phyloP scores from a whole-genome alignment of 2,113 vertebrate genomes.

The Aptenodytes forsteri region DNA sequence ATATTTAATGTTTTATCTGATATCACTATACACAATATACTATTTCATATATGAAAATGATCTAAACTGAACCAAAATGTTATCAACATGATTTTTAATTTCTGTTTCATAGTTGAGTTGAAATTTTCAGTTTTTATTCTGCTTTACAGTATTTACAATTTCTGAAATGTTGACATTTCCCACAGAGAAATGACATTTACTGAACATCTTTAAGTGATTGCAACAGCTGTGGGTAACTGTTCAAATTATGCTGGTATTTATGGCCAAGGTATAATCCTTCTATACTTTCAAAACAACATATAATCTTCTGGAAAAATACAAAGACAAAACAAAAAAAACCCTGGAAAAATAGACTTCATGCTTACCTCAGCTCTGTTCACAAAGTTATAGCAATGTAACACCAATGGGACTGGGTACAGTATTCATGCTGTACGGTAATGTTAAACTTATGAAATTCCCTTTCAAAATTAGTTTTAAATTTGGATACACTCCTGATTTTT shows the following conservation, averaged over 20 bases:
- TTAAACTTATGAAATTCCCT: neutral
- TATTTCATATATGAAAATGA: neutral
- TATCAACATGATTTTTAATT: neutral
- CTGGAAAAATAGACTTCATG: neutral
- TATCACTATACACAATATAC: neutral
- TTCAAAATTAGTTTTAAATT: neutral
- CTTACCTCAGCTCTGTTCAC: neutral
- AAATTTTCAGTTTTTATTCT: neutral
- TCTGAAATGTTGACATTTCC: neutral
- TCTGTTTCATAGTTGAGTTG: neutral
- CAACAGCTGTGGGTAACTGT: neutral
- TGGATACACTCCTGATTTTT: neutral
- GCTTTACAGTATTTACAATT: neutral
- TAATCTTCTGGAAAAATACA: neutral
- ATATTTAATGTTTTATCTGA: neutral
- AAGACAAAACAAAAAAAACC: neutral
- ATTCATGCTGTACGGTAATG: neutral
- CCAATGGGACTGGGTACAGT: fast-evolving
- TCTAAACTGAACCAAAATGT: neutral
- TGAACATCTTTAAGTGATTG: neutral
- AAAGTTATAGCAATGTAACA: neutral
- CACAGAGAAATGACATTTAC: neutral
- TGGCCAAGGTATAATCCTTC: neutral
- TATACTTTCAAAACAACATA: neutral
- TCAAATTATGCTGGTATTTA: neutral